phyloP scores from a whole-genome alignment of 2,888 invertebrate genomes.

The Zeuzera pyrina region DNA sequence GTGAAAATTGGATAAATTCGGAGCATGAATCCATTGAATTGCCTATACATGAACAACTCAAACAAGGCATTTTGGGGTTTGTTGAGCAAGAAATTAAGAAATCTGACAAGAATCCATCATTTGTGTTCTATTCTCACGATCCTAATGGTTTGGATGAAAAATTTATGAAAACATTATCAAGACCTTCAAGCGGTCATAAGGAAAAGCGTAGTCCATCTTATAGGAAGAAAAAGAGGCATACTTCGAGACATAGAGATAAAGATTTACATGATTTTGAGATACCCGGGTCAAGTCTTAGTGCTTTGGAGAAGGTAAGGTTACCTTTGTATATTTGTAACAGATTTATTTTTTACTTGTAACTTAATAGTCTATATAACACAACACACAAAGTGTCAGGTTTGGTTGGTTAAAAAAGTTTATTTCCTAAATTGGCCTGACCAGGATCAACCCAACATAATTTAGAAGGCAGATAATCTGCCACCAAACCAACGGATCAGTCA shows the following conservation, averaged over 20 bases:
- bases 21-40: slow-evolving; percentile 71
- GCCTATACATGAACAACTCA: slow-evolving; percentile 73
- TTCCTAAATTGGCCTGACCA: too few species aligned
- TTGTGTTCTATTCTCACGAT: slow-evolving; percentile 66
- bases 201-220: slow-evolving; percentile 65
- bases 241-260: slow-evolving; percentile 56
- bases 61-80: slow-evolving; percentile 65
- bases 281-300: slow-evolving; percentile 66
- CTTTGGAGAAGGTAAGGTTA: slow-evolving; percentile 53
- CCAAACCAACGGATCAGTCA: too few species aligned
- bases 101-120: slow-evolving; percentile 53
- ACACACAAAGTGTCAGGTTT: too few species aligned
- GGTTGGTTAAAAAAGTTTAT: slow-evolving; percentile 1
- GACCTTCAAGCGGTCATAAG: slow-evolving; percentile 63
- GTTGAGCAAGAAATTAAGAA: slow-evolving; percentile 69
- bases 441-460: not conserved
- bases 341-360: too few species aligned
- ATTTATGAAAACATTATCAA: slow-evolving; percentile 50
- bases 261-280: slow-evolving; percentile 66
- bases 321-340: too few species aligned
- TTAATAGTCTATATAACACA: too few species aligned
- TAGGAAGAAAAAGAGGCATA: slow-evolving; percentile 60
- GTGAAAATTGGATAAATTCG: slow-evolving; percentile 63
- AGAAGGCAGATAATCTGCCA: too few species aligned
- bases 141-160: slow-evolving; percentile 64